These are phyloP conservation scores for Manis crassicaudata DNA, from an alignment of 2,797 vertebrate genomes.

Conservation along the genomic window DNA sequence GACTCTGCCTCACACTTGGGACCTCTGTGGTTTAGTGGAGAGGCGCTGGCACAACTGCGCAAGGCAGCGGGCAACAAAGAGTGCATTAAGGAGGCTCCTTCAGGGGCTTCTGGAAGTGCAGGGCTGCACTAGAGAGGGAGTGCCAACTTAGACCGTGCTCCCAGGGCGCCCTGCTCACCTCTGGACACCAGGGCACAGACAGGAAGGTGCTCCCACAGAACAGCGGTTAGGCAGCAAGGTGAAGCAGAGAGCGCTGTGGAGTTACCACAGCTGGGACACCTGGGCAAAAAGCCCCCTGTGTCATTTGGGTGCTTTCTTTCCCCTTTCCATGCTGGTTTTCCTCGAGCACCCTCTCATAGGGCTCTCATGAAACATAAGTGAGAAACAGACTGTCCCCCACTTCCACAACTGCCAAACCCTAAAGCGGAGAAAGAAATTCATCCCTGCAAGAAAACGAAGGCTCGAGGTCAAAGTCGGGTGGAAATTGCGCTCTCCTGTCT, in stretches of 20 bases:
- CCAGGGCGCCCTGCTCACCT: rapidly evolving
- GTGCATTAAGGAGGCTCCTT: too few relatives aligned
- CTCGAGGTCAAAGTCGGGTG: rapidly evolving
- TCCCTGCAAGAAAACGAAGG: rapidly evolving
- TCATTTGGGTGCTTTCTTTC: not conserved
- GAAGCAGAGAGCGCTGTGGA: not conserved
- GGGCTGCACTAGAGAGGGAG: not conserved
- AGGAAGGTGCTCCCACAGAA: not conserved
- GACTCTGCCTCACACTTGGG: not conserved
- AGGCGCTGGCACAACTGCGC: too few relatives aligned
- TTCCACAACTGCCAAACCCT: not conserved
- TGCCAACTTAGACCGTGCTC: not conserved
- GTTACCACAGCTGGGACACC: rapidly evolving
- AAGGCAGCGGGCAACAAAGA: not conserved
- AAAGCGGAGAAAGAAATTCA: not conserved
- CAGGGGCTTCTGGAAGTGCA: too few relatives aligned
- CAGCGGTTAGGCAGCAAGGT: too few relatives aligned
- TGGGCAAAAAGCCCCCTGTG: too few relatives aligned
- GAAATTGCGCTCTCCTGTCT: rapidly evolving
- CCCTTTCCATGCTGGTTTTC: not conserved
- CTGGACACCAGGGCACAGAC: rapidly evolving
- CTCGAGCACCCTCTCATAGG: not conserved
- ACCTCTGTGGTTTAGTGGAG: rapidly evolving
- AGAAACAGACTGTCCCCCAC: not conserved
- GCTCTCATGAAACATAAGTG: not conserved